Percentiles rank a stretch among this genome's conserved stretches.
phyloP scores from a whole-genome alignment of 2,797 vertebrate genomes.

The Chelon labrosus region DNA sequence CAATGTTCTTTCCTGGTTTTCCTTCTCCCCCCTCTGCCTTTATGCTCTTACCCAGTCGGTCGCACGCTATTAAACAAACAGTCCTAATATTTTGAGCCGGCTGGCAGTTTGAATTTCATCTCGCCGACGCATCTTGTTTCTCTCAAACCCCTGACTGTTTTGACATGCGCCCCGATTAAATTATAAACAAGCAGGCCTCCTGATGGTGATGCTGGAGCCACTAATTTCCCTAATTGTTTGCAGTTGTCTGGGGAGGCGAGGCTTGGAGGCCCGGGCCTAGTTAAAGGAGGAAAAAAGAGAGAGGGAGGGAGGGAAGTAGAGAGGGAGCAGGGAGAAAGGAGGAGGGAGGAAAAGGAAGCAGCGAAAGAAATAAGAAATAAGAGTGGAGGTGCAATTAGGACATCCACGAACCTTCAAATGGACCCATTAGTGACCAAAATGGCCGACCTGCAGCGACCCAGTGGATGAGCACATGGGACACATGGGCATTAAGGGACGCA shows the following conservation, averaged over 20 bases:
- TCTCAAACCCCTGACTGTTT: slow-evolving; percentile 99
- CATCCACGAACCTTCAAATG: slow-evolving; percentile 91
- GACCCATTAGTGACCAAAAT: slow-evolving; percentile 94
- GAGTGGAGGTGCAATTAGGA: slow-evolving; percentile 86
- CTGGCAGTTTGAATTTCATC: slow-evolving; percentile 99
- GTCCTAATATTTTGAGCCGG: slow-evolving; percentile 99
- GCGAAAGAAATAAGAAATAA: slow-evolving; percentile 23
- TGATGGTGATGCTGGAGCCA: slow-evolving; percentile 99
- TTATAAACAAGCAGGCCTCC: slow-evolving; percentile 99
- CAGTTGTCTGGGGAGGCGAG: slow-evolving; percentile 98
- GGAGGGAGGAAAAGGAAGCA: slow-evolving; percentile 28
- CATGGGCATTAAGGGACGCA: neutral
- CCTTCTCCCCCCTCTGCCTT: slow-evolving; percentile 26
- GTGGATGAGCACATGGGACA: slow-evolving; percentile 23
- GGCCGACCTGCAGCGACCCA: slow-evolving; percentile 88
- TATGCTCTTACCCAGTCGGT: slow-evolving; percentile 84
- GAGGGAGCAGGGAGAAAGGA: slow-evolving; percentile 8
- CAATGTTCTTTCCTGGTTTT: slow-evolving; percentile 60
- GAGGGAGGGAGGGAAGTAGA: slow-evolving; percentile 46
- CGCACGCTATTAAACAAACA: slow-evolving; percentile 99
- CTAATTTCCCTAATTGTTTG: slow-evolving; percentile 99
- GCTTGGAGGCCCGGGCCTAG: slow-evolving; percentile 87
- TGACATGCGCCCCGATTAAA: slow-evolving; percentile 99
- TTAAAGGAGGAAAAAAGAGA: slow-evolving; percentile 40
- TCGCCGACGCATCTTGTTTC: slow-evolving; percentile 99